phyloP scores from a whole-genome alignment of 2,113 vertebrate species.

The Willisornis vidua region DNA sequence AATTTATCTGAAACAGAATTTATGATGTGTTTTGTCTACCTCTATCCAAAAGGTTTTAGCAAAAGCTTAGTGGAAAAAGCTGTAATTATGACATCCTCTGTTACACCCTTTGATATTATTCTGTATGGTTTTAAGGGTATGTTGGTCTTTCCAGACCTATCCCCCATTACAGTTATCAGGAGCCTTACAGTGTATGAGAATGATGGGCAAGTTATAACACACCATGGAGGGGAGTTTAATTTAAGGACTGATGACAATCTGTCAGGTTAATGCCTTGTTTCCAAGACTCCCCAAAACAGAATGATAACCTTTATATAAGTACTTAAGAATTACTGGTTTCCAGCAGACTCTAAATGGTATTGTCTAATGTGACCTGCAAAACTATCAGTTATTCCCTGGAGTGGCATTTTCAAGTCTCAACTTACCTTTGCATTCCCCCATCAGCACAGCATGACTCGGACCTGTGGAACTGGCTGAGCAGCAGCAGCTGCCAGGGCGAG shows the following conservation, averaged over 20 bases:
- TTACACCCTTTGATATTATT: background rate
- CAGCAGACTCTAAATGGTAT: background rate
- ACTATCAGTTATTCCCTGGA: conserved; percentile 5
- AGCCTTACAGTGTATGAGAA: background rate
- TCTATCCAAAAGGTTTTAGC: background rate
- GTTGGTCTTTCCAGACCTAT: background rate
- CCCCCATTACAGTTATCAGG: background rate
- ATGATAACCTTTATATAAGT: background rate
- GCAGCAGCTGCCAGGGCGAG: conserved; percentile 23
- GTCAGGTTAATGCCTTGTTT: background rate
- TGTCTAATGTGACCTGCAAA: background rate
- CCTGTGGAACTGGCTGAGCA: conserved; percentile 14
- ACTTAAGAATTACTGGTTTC: conserved; percentile 1
- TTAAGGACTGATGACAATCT: background rate
- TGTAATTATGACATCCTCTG: background rate
- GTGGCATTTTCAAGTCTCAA: conserved; percentile 37
- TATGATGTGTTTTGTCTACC: background rate
- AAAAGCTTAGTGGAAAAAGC: background rate
- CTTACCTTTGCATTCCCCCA: conserved; percentile 1
- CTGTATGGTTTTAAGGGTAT: background rate
- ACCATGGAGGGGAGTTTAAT: background rate
- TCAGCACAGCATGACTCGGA: background rate
- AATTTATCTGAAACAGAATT: background rate
- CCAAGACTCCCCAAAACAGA: background rate
- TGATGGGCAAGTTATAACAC: background rate